phyloP scores from a whole-genome alignment of 1,140 invertebrate genomes.

The Camponotus floridanus region DNA sequence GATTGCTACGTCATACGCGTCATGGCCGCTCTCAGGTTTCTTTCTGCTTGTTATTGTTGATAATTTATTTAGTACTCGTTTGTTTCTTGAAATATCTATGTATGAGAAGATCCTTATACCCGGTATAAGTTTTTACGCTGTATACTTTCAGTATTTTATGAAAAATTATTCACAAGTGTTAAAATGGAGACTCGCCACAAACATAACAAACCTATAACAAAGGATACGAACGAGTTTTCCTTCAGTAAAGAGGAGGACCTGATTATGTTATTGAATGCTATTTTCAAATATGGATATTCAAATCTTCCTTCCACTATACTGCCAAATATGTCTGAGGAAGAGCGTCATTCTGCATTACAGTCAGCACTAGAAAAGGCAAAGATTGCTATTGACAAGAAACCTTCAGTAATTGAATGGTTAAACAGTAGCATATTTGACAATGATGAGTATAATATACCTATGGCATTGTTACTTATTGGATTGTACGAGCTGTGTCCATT shows the following conservation, averaged over 20 bases:
- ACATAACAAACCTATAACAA: neutral
- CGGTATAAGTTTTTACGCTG: too few species aligned
- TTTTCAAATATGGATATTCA: slow-evolving; percentile 67
- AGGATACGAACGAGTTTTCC: too few species aligned
- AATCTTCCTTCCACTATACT: slow-evolving; percentile 58
- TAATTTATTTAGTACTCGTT: neutral
- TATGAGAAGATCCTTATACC: too few species aligned
- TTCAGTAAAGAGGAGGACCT: neutral
- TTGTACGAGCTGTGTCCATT: slow-evolving; percentile 72
- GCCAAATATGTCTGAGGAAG: slow-evolving; percentile 42
- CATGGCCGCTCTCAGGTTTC: too few species aligned
- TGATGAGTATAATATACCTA: slow-evolving; percentile 55
- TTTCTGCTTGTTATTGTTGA: neutral
- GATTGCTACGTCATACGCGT: too few species aligned
- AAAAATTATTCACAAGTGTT: neutral
- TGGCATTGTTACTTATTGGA: slow-evolving; percentile 73
- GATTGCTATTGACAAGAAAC: slow-evolving; percentile 15
- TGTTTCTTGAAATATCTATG: too few species aligned
- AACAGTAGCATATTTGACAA: slow-evolving; percentile 61
- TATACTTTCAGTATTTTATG: neutral
- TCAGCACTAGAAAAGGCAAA: slow-evolving; percentile 34
- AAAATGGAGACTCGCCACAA: neutral
- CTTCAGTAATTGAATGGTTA: slow-evolving; percentile 73
- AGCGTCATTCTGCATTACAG: slow-evolving; percentile 60
- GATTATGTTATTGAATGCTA: slow-evolving; percentile 60